Base-by-base conservation (phyloP, 2,888 invertebrate genomes). In the Macropis europaea region DNA sequence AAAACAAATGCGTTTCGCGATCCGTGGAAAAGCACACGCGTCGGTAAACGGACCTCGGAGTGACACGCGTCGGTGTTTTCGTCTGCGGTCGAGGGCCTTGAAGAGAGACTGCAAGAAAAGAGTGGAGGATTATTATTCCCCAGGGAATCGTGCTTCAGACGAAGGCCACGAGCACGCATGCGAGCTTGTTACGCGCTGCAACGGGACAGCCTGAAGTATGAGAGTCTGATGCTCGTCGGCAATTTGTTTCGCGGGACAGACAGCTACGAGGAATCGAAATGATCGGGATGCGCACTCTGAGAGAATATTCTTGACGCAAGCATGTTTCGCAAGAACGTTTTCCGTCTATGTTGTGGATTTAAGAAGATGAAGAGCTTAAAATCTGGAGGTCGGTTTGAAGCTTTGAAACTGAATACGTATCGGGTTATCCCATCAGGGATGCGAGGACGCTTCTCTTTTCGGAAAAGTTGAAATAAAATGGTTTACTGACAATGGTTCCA, bases 61-160 rank as follows among this genome's bases (percentile, higher is more conserved):
- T 56, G 77, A 68, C 75, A 56, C 61, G 62, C 63, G 53, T 63
- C 72, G 56, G 19, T 74, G 62, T 77, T 78, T 77, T 66, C 68
- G 68, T 63, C 60, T 69, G 57, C 38, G 61, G 63, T 61, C 13
- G 60, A 64, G 68, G 36, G n/a, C 48, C 36, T 48, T 40, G 61
- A 56, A 69, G 60, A 68, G 47, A 60, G 61, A n/a, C n/a, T n/a
- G n/a, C n/a, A n/a, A n/a, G n/a, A n/a, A n/a, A n/a, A n/a, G n/a
- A n/a, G n/a, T n/a, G n/a, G n/a, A n/a, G n/a, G n/a, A n/a, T n/a
- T n/a, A n/a, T n/a, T n/a, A n/a, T n/a, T n/a, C 40, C 30, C 17
- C 57, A 17, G 61, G 54, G 64, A 62, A 50, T 57, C 45, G 32
- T 22, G 26, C 24, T 32, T 9, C 30, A 30, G 26, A 22, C 24